Conservation (phyloP, 1,140 invertebrate genomes). For the Leptinotarsa undecemlineata region DNA sequence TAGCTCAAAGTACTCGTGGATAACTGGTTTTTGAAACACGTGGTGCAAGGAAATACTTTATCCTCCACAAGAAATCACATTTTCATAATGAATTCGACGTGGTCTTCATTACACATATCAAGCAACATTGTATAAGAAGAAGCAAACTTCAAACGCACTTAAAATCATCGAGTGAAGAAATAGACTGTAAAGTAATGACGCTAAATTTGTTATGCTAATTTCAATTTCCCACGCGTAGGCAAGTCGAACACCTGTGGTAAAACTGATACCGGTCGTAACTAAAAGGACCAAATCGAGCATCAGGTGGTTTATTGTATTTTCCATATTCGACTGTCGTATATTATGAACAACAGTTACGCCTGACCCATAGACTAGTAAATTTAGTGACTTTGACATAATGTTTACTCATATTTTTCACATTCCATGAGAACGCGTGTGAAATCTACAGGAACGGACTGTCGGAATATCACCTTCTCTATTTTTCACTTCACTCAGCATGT, state of each 20-base stretch:
- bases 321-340: conserved; percentile 31
- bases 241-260: conserved; percentile 32
- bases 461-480: no score
- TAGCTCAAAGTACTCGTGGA: no score
- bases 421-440: conserved; percentile 33
- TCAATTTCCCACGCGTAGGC: conserved; percentile 29
- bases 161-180: neutral
- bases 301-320: conserved; percentile 32
- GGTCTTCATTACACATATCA: no score
- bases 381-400: conserved; percentile 36
- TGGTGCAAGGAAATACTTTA: no score
- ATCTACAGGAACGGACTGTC: conserved; percentile 3
- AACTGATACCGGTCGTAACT: conserved; percentile 7
- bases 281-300: conserved; percentile 31
- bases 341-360: conserved; percentile 29
- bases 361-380: conserved; percentile 33
- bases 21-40: no score
- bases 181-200: conserved; percentile 14
- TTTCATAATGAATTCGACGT: no score
- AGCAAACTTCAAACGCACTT: no score
- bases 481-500: no score
- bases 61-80: no score
- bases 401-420: conserved; percentile 34
- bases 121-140: no score
- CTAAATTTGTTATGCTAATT: conserved; percentile 31